phyloP scores from a whole-genome alignment of 2,797 vertebrate species.

The Periparus ater region DNA sequence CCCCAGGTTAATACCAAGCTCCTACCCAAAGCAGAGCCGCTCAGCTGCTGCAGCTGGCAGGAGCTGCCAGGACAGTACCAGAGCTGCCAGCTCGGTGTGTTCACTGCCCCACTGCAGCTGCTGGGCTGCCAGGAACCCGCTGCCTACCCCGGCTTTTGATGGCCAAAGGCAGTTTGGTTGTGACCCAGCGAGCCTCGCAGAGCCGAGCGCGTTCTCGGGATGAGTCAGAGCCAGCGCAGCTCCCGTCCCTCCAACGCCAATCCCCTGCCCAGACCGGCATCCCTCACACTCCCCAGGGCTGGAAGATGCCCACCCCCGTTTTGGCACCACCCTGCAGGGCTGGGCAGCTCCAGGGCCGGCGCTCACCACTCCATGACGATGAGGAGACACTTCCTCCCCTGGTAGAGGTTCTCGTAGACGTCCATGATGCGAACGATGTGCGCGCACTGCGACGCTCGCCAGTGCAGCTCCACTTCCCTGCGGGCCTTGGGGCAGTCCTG shows the following conservation, averaged over 20 bases:
- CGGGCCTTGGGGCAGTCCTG: slow-evolving; percentile 95
- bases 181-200: not conserved
- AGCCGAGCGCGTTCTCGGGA: not conserved
- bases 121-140: not conserved
- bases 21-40: not conserved
- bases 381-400: slow-evolving; percentile 90
- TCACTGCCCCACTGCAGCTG: not conserved
- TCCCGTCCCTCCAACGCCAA: not conserved
- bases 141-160: not conserved
- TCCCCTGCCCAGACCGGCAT: not conserved
- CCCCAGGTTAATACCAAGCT: slow-evolving; percentile 30
- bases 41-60: not conserved
- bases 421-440: slow-evolving; percentile 96
- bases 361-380: slow-evolving; percentile 99
- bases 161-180: not conserved
- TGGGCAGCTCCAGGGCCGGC: fast-evolving
- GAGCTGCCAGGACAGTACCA: fast-evolving
- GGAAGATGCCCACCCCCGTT: fast-evolving
- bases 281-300: not conserved
- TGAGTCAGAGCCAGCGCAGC: slow-evolving; percentile 13
- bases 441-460: slow-evolving; percentile 90
- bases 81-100: not conserved
- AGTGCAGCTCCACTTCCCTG: slow-evolving; percentile 94
- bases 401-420: slow-evolving; percentile 96
- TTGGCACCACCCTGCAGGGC: fast-evolving